These are phyloP conservation scores for Drosophila meridionalis DNA, from an alignment of 2,888 invertebrate genomes.

Conservation along the genomic window DNA sequence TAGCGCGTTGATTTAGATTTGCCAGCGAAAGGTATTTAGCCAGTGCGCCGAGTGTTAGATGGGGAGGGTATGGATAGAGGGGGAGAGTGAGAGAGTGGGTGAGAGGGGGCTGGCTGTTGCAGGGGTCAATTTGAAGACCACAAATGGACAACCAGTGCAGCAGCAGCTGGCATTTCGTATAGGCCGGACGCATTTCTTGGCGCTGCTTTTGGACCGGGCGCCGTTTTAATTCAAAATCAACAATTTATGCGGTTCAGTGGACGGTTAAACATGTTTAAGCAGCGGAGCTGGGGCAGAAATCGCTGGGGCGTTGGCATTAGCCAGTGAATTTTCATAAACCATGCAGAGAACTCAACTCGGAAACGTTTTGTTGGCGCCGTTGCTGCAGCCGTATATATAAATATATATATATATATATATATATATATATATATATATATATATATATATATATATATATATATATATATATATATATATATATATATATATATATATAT, in stretches of 20 bases:
- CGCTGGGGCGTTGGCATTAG: constrained; percentile 25
- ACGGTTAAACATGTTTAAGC: constrained; percentile 79
- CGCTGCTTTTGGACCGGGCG: constrained; percentile 42
- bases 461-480: neutral
- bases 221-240: constrained; percentile 82
- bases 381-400: constrained; percentile 10
- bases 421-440: constrained; percentile 31
- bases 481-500: constrained; percentile 24
- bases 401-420: neutral
- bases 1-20: constrained; percentile 81
- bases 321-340: constrained; percentile 55
- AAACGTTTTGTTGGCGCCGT: constrained; percentile 70
- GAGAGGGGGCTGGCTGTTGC: neutral
- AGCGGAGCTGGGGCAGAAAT: constrained; percentile 49
- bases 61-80: neutral
- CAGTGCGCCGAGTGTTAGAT: constrained; percentile 14
- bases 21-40: constrained; percentile 76
- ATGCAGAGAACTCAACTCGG: constrained; percentile 40
- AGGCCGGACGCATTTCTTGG: constrained; percentile 67
- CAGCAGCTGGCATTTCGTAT: constrained; percentile 32
- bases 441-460: constrained; percentile 32
- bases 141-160: constrained; percentile 68
- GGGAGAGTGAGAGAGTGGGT: too few relatives aligned
- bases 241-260: constrained; percentile 81
- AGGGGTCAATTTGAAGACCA: constrained; percentile 45